Conservation (phyloP, 2,888 invertebrate genomes). For the Synergus umbraculus region DNA sequence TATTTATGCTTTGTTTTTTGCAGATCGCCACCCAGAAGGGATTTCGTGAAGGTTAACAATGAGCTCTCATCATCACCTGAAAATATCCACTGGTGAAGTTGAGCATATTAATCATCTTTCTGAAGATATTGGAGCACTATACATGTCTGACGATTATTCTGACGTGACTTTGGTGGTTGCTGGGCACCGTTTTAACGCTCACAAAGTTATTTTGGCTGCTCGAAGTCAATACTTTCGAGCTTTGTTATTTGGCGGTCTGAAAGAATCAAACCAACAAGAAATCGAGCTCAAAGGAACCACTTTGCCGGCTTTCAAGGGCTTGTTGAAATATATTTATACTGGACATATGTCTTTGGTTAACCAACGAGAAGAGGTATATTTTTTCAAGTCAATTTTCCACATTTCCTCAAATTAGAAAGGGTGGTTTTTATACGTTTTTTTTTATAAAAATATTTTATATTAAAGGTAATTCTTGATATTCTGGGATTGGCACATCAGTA, state of each 20-base stretch:
- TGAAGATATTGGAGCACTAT: constrained; percentile 91
- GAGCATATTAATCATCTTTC: constrained; percentile 86
- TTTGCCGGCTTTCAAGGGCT: constrained; percentile 90
- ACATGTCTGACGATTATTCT: constrained; percentile 91
- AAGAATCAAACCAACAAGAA: constrained; percentile 86
- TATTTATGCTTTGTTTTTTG: not conserved
- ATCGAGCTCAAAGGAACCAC: constrained; percentile 92
- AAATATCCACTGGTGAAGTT: constrained; percentile 80
- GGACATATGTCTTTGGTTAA: constrained; percentile 84
- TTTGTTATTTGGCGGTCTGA: constrained; percentile 87
- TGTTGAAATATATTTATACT: constrained; percentile 97
- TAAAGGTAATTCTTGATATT: constrained; percentile 78
- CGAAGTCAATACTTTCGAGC: constrained; percentile 97
- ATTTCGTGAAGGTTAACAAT: constrained; percentile 55
- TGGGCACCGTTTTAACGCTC: constrained; percentile 84
- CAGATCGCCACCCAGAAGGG: constrained; percentile 4
- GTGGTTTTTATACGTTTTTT: not conserved
- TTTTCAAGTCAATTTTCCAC: constrained; percentile 7
- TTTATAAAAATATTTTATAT: constrained; percentile 51
- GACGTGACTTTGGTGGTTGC: constrained; percentile 94
- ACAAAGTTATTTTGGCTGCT: constrained; percentile 94
- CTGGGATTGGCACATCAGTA: constrained; percentile 96
- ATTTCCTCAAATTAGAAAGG: not conserved
- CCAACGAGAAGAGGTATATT: constrained; percentile 79
- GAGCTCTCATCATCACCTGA: constrained; percentile 73